Percentiles rank a stretch among this genome's conserved stretches.
These are phyloP conservation scores for Notospermus geniculatus DNA, from an alignment of 1,140 invertebrate species.

Conservation along the genomic window DNA sequence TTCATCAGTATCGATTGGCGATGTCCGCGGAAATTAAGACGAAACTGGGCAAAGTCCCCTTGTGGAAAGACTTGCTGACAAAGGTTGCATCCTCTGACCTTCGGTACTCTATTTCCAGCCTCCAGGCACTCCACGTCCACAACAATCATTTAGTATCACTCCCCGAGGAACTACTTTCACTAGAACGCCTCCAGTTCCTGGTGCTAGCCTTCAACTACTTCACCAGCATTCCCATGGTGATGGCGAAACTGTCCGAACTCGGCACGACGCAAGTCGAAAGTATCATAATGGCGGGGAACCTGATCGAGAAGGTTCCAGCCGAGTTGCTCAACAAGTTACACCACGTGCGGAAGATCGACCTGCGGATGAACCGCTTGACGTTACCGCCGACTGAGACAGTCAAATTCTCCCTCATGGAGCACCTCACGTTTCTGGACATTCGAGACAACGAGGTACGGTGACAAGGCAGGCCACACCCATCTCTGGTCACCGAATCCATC, in stretches of 20 bases:
- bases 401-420: conserved; percentile 48
- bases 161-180: conserved; percentile 42
- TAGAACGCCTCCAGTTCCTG: conserved; percentile 45
- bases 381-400: conserved; percentile 47
- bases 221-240: conserved; percentile 40
- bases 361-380: conserved; percentile 51
- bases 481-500: too few relatives aligned
- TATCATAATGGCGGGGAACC: conserved; percentile 55
- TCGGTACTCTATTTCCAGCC: conserved; percentile 42
- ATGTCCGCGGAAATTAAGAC: too few relatives aligned
- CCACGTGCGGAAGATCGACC: conserved; percentile 52
- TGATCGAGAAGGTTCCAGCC: conserved; percentile 40
- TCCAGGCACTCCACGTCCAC: conserved; percentile 51
- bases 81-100: too few relatives aligned
- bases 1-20: too few relatives aligned
- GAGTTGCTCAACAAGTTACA: conserved; percentile 44
- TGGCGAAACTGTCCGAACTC: conserved; percentile 30
- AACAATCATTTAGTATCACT: conserved; percentile 50
- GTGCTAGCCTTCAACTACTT: conserved; percentile 56
- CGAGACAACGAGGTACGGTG: conserved; percentile 41
- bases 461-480: background rate
- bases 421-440: conserved; percentile 52
- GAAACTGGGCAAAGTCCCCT: too few relatives aligned
- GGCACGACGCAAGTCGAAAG: conserved; percentile 28
- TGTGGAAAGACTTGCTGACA: too few relatives aligned